Evolutionary conservation across 2,888 invertebrate genomes (phyloP).

Genomic region (Parnassius glacialis): DNA sequence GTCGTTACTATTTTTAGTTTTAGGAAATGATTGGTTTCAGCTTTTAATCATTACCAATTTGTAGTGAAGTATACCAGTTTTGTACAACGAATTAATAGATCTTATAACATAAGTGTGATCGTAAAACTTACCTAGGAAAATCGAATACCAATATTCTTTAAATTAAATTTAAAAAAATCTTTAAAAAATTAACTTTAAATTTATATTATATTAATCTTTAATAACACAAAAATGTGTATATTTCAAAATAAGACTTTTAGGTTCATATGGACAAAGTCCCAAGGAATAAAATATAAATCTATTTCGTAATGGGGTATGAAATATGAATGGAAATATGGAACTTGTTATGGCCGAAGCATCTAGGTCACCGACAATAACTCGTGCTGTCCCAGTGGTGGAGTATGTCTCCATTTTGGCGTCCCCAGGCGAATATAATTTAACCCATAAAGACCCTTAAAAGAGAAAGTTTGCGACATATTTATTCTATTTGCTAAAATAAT

Average conservation of each 20-base stretch:
- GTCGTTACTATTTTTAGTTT: no score
- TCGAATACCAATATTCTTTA: no score
- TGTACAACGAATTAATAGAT: no score
- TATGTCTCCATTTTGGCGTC: constrained; percentile 75
- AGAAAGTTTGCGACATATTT: constrained; percentile 67
- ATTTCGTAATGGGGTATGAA: constrained; percentile 62
- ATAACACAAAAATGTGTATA: no score
- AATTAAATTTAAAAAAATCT: no score
- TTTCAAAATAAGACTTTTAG: constrained; percentile 30
- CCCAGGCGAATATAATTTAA: constrained; percentile 74
- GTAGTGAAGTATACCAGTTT: no score
- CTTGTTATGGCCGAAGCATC: constrained; percentile 49
- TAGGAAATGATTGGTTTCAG: no score
- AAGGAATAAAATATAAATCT: constrained; percentile 55
- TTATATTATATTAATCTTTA: no score
- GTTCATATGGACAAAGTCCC: constrained; percentile 33
- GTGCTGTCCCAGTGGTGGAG: constrained; percentile 63
- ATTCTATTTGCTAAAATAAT: constrained; percentile 57
- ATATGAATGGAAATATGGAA: constrained; percentile 59
- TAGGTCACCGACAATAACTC: constrained; percentile 62
- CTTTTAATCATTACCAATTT: no score
- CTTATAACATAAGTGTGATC: no score
- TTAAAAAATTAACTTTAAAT: no score
- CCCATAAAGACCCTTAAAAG: constrained; percentile 69
- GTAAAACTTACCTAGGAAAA: no score